Percentiles rank a stretch among this genome's conserved stretches.
Conservation (phyloP, 92 coral and sea anemone genomes). For the Zoanthus sociatus region DNA sequence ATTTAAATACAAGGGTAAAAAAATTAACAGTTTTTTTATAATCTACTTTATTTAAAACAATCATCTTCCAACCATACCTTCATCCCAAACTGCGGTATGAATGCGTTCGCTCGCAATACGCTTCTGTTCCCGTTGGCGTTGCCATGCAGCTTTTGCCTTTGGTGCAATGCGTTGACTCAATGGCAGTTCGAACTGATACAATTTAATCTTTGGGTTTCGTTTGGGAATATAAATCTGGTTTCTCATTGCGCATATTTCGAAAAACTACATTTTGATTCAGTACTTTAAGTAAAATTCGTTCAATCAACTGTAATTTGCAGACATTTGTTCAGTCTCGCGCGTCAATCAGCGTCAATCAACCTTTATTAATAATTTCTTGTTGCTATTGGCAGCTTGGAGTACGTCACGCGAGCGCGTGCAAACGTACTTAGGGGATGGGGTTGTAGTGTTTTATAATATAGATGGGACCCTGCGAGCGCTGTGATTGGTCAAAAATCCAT, state of each 20-base stretch:
- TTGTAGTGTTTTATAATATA: too few species aligned
- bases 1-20: background rate
- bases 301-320: background rate
- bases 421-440: too few species aligned
- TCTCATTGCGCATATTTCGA: slow-evolving; percentile 9
- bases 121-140: slow-evolving; percentile 21
- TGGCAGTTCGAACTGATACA: slow-evolving; percentile 35
- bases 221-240: background rate
- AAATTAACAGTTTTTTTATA: background rate
- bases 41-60: background rate
- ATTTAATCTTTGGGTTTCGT: slow-evolving; percentile 12
- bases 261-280: background rate
- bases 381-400: slow-evolving; percentile 13
- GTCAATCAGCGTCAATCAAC: background rate
- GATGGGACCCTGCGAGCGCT: too few species aligned
- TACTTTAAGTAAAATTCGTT: background rate
- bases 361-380: slow-evolving; percentile 9
- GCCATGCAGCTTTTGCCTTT: slow-evolving; percentile 17
- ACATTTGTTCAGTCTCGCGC: background rate
- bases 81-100: slow-evolving; percentile 3
- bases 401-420: slow-evolving; percentile 9
- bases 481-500: too few species aligned
- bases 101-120: background rate
- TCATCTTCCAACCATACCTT: slow-evolving; percentile 2
- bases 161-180: background rate